Evolutionary conservation across 2,888 invertebrate species (phyloP).

Genomic region (Toxonevra muliebris): DNA sequence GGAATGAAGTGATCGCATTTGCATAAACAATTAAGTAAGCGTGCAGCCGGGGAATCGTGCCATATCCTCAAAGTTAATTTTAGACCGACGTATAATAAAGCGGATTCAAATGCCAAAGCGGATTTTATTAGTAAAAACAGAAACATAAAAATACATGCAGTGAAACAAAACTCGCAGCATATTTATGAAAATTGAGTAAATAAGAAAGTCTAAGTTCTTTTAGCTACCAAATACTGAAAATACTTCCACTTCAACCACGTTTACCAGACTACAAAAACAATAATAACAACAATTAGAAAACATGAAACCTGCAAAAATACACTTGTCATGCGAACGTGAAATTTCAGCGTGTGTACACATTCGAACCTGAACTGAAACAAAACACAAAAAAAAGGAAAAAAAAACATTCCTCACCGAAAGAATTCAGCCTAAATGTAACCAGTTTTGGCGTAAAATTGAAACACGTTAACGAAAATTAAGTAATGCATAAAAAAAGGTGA

Average conservation of each 20-base stretch:
- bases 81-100: conserved; percentile 17
- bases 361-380: too few species aligned
- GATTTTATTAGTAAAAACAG: not conserved
- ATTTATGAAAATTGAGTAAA: too few species aligned
- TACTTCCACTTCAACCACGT: too few species aligned
- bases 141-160: too few species aligned
- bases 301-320: not conserved
- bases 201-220: not conserved
- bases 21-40: too few species aligned
- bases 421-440: conserved; percentile 47
- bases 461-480: conserved; percentile 22
- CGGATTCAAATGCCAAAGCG: conserved; percentile 13
- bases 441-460: conserved; percentile 43
- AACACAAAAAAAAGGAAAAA: too few species aligned
- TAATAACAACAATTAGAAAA: too few species aligned
- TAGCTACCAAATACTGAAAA: not conserved
- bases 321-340: conserved; percentile 21
- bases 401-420: not conserved
- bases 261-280: too few species aligned
- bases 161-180: too few species aligned
- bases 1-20: too few species aligned
- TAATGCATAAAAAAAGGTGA: conserved; percentile 13
- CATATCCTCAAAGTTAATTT: conserved; percentile 43
- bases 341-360: not conserved
- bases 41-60: conserved; percentile 46